These are phyloP conservation scores for Leptinotarsa texana DNA, from an alignment of 1,140 invertebrate species.

Conservation along the genomic window DNA sequence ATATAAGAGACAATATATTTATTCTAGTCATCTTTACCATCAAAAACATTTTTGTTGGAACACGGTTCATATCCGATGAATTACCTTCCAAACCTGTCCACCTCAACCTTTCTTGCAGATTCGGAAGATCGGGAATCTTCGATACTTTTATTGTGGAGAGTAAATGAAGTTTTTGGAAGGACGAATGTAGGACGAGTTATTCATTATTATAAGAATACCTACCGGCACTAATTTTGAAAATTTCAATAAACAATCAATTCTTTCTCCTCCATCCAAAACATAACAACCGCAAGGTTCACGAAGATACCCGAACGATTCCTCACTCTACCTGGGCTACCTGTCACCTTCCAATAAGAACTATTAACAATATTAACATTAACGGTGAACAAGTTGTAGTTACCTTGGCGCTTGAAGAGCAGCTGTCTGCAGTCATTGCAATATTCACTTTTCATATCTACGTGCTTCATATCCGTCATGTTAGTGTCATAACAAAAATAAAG, in stretches of 20 bases:
- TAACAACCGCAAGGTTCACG: background rate
- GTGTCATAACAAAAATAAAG: conserved; percentile 10
- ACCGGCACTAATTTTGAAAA: too few species aligned
- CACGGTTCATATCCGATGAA: background rate
- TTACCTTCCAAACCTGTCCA: background rate
- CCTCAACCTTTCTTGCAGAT: background rate
- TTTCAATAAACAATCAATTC: too few species aligned
- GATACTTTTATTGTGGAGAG: too few species aligned
- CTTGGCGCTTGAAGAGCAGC: conserved; percentile 19
- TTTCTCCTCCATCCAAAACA: too few species aligned
- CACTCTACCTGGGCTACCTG: background rate
- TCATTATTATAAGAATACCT: too few species aligned
- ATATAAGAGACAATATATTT: too few species aligned
- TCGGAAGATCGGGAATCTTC: background rate
- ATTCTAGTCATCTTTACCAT: too few species aligned
- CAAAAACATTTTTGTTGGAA: background rate
- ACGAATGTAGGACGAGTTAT: too few species aligned
- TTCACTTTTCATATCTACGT: background rate
- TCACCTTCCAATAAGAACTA: background rate
- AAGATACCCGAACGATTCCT: background rate
- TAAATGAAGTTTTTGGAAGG: too few species aligned
- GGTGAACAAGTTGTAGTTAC: conserved; percentile 39
- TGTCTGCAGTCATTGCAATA: conserved; percentile 19
- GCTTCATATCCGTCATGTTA: conserved; percentile 32
- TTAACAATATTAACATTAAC: conserved; percentile 31